A percentile compares a stretch with the other conserved stretches of the same genome.
phyloP scores from a whole-genome alignment of 2,797 vertebrate genomes.

The Lerista edwardsae region DNA sequence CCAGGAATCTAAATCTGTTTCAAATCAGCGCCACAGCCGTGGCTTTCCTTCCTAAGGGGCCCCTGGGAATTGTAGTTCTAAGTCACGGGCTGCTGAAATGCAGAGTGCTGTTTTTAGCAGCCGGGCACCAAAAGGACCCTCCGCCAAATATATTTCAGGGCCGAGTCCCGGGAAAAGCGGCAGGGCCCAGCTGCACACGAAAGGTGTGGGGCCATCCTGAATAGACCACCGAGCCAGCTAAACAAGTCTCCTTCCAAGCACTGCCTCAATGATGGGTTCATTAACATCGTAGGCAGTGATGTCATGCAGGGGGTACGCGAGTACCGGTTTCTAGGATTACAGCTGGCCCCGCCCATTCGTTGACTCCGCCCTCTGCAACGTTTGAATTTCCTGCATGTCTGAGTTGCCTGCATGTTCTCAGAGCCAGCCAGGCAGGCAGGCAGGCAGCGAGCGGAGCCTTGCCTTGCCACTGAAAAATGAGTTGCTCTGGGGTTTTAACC shows the following conservation, averaged over 20 bases:
- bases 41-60: neutral
- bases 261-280: neutral
- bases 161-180: neutral
- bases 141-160: neutral
- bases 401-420: no score
- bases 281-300: neutral
- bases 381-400: no score
- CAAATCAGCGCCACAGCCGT: neutral
- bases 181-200: neutral
- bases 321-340: no score
- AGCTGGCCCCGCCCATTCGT: no score
- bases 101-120: no score
- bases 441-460: no score
- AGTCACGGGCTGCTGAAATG: neutral
- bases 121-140: accelerated
- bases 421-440: no score
- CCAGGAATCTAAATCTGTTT: neutral
- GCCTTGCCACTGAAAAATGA: no score
- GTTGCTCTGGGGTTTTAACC: no score
- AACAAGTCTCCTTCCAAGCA: neutral
- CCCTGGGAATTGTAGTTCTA: neutral
- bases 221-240: neutral
- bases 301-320: no score
- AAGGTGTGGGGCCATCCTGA: neutral
- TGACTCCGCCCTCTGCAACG: no score